Evolutionary conservation across 92 coral and sea anemone species (phyloP).

Genomic region (Anthopleura xanthogrammica): DNA sequence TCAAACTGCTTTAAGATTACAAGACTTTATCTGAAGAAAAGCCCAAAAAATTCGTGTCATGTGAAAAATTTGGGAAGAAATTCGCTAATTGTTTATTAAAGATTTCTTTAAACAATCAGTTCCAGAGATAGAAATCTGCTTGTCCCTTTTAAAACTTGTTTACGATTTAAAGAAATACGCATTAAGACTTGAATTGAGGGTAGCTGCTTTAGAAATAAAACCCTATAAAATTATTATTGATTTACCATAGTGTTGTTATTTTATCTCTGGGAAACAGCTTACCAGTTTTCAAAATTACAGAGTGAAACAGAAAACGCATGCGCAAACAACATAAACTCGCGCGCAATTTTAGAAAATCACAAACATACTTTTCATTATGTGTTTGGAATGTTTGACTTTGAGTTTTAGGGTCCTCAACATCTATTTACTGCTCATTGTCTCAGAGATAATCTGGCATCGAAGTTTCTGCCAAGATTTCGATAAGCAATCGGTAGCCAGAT

Average conservation of each 20-base stretch:
- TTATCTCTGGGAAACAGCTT: background rate
- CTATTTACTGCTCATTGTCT: conserved; percentile 2
- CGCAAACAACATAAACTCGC: background rate
- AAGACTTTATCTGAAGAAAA: background rate
- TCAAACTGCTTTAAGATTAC: conserved; percentile 12
- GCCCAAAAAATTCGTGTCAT: background rate
- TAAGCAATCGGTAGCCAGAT: conserved; percentile 1
- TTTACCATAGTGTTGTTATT: too few relatives aligned
- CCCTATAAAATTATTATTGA: too few relatives aligned
- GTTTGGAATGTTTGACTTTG: background rate
- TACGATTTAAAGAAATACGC: background rate
- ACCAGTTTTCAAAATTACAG: background rate
- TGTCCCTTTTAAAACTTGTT: background rate
- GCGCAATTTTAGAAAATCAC: background rate
- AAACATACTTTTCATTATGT: background rate
- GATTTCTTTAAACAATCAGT: background rate
- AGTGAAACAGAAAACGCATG: background rate
- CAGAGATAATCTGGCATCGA: background rate
- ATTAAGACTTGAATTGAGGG: background rate
- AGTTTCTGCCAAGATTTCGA: conserved; percentile 1
- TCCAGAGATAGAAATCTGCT: background rate
- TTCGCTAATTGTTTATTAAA: background rate
- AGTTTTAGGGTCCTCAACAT: background rate
- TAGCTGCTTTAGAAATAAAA: background rate
- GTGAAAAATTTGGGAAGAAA: background rate